phyloP scores from a whole-genome alignment of 2,888 invertebrate genomes.

The Drosophila prostipennis region DNA sequence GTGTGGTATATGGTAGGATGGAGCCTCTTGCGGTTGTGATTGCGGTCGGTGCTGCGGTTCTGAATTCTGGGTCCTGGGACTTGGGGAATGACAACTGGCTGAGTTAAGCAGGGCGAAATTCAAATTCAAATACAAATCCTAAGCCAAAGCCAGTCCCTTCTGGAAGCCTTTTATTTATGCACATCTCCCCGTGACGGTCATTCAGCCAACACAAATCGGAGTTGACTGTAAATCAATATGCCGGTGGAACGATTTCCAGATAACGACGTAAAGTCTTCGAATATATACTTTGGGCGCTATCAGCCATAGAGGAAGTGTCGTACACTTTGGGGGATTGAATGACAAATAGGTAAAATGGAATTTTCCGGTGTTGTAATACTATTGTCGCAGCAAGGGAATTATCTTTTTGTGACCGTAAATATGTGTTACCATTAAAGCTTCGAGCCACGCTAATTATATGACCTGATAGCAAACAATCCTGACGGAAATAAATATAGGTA shows the following conservation, averaged over 20 bases:
- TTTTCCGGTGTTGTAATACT: constrained; percentile 5
- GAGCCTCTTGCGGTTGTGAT: constrained; percentile 18
- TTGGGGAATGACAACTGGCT: constrained; percentile 28
- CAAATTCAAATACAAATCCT: constrained; percentile 40
- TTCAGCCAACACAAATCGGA: constrained; percentile 19
- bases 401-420: constrained; percentile 1
- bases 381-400: constrained; percentile 12
- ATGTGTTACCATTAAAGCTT: constrained; percentile 1
- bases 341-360: constrained; percentile 13
- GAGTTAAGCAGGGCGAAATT: constrained; percentile 37
- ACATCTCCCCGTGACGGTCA: constrained; percentile 21
- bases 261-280: neutral
- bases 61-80: constrained; percentile 3
- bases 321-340: neutral
- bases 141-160: constrained; percentile 21
- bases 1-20: neutral
- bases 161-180: constrained; percentile 27
- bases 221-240: constrained; percentile 36
- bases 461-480: constrained; percentile 1
- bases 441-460: constrained; percentile 5
- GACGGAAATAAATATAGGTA: neutral
- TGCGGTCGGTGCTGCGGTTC: constrained; percentile 2
- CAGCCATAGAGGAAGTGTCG: neutral
- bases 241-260: neutral
- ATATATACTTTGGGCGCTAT: neutral